A percentile compares a stretch with the other conserved stretches of the same genome.
Evolutionary conservation across 2,888 invertebrate genomes (phyloP).

Genomic region (Cerastis rubricosa): DNA sequence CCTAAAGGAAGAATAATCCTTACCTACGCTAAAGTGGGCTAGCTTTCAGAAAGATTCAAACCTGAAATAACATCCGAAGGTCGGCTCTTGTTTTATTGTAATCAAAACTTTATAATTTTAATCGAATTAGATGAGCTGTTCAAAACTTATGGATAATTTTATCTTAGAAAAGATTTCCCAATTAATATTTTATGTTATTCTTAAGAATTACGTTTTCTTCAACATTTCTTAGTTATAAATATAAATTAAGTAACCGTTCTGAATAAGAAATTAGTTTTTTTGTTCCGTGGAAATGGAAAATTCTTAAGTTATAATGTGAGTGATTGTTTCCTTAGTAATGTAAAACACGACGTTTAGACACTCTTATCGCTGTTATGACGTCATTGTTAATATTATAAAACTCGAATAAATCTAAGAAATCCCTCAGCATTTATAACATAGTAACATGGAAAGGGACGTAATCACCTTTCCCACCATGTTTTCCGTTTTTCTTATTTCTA

Average conservation of each 20-base stretch:
- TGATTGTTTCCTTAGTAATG: slow-evolving; percentile 37
- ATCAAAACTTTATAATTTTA: slow-evolving; percentile 36
- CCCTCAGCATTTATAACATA: slow-evolving; percentile 4
- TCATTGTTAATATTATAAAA: slow-evolving; percentile 25
- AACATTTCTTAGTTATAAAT: slow-evolving; percentile 19
- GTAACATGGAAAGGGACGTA: slow-evolving; percentile 9
- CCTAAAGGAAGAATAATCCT: slow-evolving; percentile 53
- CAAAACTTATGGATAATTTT: neutral
- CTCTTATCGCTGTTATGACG: slow-evolving; percentile 39
- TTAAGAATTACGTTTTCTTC: slow-evolving; percentile 6
- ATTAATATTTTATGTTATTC: slow-evolving; percentile 8
- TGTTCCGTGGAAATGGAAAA: slow-evolving; percentile 14
- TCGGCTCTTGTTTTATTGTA: slow-evolving; percentile 20
- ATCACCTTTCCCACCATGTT: neutral
- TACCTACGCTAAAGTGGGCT: slow-evolving; percentile 18
- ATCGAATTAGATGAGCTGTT: neutral
- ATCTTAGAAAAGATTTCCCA: neutral
- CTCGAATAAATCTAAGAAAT: slow-evolving; percentile 20
- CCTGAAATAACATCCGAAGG: neutral
- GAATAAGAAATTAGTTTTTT: slow-evolving; percentile 19
- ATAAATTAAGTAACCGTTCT: slow-evolving; percentile 19
- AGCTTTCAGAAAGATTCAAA: neutral
- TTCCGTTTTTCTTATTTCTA: slow-evolving; percentile 29
- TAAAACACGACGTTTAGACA: slow-evolving; percentile 12
- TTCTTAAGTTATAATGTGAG: slow-evolving; percentile 16